Base-by-base conservation (phyloP, 2,113 vertebrate genomes). In the Oryzias javanicus region DNA sequence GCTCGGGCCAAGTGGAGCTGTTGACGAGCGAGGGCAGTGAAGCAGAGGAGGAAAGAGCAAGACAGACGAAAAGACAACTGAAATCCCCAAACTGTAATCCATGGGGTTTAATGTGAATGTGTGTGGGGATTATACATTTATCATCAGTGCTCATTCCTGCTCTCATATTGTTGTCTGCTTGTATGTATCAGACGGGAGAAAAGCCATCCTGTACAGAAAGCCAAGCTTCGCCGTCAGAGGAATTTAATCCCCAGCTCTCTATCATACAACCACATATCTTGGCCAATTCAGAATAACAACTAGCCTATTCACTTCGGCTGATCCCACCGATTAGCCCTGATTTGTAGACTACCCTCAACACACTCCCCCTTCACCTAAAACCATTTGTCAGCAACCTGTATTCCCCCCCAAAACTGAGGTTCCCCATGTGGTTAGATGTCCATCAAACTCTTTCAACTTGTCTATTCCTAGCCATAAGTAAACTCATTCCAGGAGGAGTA, bases 261-360 rank as follows among this genome's bases (percentile, higher is more conserved):
- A 72, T 83, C 86, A 91, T 89, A 91, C 87, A 86, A 88, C 91
- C 88, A 59, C 79, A 90, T 91, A 90, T 89, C 83, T 86, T 78
- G 90, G 91, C 93, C 94, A 93, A 95, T 94, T 95, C 94, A 92
- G 88, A 86, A 91, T 72, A 89, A 92, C 94, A 91, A 94, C 80
- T 70, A 50, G 51, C 92, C 92, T 79, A 94, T 94, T 95, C 90
- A 94, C 84, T 88, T 61, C 4, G 14, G 70, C 75, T 85, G 87
- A 87, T 89, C 72, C 68, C 61, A 63, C 15, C 70, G 68, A 86
- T 85, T 81, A 86, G 70, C 61, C 68, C 72, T 76, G 71, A 84
- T 86, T 77, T 75, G 64, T 52, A 77, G 69, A 78, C 70, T 64
- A 62, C 76, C 56, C 78, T 61, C 20, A 13, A 58, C n/a, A 49